Evolutionary conservation across 2,797 vertebrate species (phyloP).

Genomic region (Schizothorax lantsangensis): DNA sequence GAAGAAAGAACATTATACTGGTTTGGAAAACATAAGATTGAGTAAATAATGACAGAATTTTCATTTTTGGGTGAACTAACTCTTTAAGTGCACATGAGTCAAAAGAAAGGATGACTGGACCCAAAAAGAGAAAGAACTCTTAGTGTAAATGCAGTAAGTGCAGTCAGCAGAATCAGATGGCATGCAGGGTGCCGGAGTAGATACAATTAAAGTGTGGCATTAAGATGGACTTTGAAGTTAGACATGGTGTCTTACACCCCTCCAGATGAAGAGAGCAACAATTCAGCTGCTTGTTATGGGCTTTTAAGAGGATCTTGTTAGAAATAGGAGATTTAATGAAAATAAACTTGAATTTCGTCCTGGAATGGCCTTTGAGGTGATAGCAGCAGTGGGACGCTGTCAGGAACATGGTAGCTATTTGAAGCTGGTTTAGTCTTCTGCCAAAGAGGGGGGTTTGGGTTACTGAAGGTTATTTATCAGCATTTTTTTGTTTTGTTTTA

Average conservation of each 20-base stretch:
- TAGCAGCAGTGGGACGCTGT: constrained; percentile 43
- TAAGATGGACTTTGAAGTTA: constrained; percentile 86
- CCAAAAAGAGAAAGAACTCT: constrained; percentile 27
- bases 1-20: background rate
- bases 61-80: background rate
- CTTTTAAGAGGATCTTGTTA: constrained; percentile 71
- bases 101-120: constrained; percentile 12
- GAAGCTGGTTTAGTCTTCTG: constrained; percentile 53
- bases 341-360: constrained; percentile 72
- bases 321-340: constrained; percentile 72
- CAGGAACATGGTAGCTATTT: constrained; percentile 60
- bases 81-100: background rate
- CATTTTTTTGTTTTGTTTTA: constrained; percentile 72
- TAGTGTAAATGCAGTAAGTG: constrained; percentile 67
- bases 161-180: constrained; percentile 82
- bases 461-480: constrained; percentile 79
- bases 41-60: background rate
- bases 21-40: background rate
- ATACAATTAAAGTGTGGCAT: constrained; percentile 83
- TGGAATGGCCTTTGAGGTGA: constrained; percentile 65
- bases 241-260: constrained; percentile 77
- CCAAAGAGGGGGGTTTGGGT: constrained; percentile 57
- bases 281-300: constrained; percentile 72
- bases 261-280: constrained; percentile 72
- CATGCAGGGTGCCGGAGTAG: constrained; percentile 75